Conservation (phyloP, 2,797 vertebrate genomes). For the Limnodromus scolopaceus region DNA sequence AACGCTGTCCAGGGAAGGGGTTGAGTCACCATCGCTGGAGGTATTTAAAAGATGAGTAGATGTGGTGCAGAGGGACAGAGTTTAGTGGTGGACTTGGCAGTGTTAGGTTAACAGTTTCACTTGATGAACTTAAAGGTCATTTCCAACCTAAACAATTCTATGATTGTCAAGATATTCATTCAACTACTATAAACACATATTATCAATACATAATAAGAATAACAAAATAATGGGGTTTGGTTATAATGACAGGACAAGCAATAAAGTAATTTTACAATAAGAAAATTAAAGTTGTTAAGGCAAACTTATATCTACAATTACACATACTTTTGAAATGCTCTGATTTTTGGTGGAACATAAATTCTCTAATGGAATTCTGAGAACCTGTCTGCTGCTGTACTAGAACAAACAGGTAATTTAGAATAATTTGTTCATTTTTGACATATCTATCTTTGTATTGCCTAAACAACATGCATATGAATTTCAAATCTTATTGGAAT, state of each 20-base stretch:
- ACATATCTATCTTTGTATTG: not conserved
- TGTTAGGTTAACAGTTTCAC: not conserved
- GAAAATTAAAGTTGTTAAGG: not conserved
- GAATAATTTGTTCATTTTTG: not conserved
- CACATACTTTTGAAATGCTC: not conserved
- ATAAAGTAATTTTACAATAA: not conserved
- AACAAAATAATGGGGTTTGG: not conserved
- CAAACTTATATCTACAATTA: not conserved
- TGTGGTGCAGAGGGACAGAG: not conserved
- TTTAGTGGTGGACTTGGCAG: not conserved
- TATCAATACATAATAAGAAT: not conserved
- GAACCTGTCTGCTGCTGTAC: not conserved
- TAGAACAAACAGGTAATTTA: not conserved
- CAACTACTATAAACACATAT: not conserved
- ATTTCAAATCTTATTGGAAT: not conserved
- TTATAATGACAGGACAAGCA: not conserved
- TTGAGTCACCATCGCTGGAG: not conserved
- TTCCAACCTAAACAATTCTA: not conserved
- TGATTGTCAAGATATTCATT: not conserved
- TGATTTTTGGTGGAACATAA: not conserved
- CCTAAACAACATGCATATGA: not conserved
- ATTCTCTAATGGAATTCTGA: not conserved
- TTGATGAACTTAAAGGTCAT: not conserved
- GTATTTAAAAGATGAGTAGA: not conserved
- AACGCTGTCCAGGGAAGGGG: not conserved